Conservation (phyloP, 1,140 invertebrate genomes). For the Lordiphosa stackelbergi region DNA sequence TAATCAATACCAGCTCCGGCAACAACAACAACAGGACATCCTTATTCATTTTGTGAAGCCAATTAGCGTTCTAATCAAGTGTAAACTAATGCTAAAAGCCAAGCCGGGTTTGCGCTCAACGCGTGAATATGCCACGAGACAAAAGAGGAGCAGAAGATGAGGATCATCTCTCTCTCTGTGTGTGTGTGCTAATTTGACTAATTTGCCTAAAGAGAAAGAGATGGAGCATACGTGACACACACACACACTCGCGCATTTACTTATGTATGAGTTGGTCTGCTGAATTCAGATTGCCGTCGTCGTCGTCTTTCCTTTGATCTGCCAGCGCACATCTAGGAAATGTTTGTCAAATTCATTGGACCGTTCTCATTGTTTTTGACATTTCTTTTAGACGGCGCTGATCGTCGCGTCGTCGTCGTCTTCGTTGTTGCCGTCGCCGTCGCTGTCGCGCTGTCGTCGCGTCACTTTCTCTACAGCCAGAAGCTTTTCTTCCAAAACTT, state of each 20-base stretch:
- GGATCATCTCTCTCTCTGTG: slow-evolving; percentile 6
- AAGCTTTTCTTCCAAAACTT: slow-evolving; percentile 7
- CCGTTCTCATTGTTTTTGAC: slow-evolving; percentile 76
- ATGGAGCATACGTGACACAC: neutral
- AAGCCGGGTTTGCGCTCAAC: slow-evolving; percentile 65
- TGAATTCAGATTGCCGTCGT: slow-evolving; percentile 20
- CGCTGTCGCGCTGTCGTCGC: neutral
- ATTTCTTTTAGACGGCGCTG: slow-evolving; percentile 56
- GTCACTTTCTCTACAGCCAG: slow-evolving; percentile 22
- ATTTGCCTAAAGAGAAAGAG: slow-evolving; percentile 29
- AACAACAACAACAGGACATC: slow-evolving; percentile 9
- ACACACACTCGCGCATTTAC: neutral
- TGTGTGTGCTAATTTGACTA: slow-evolving; percentile 64
- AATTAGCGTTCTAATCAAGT: slow-evolving; percentile 75
- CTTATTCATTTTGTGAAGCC: slow-evolving; percentile 25
- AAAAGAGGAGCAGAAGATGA: slow-evolving; percentile 14
- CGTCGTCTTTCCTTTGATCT: slow-evolving; percentile 65
- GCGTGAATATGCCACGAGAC: slow-evolving; percentile 73
- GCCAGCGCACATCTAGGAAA: slow-evolving; percentile 76
- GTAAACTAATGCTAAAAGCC: slow-evolving; percentile 75
- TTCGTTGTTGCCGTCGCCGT: too few species aligned
- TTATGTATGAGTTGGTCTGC: slow-evolving; percentile 23
- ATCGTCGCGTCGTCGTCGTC: too few species aligned
- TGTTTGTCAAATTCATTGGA: slow-evolving; percentile 76
- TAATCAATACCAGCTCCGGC: slow-evolving; percentile 37